These are phyloP conservation scores for Hypothenemus hampei DNA, from an alignment of 1,140 invertebrate species.

Conservation along the genomic window DNA sequence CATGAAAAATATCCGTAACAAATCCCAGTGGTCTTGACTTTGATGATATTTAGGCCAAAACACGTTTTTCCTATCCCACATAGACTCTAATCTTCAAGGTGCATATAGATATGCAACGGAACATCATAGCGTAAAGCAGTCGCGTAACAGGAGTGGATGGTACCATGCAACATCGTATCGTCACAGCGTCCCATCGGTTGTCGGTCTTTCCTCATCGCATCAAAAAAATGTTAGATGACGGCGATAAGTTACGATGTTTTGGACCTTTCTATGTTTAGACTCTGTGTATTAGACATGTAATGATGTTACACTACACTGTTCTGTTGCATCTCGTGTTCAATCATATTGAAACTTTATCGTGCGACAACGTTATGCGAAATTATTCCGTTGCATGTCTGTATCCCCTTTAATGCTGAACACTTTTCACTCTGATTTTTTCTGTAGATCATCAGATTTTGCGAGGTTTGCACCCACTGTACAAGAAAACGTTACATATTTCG, in stretches of 20 bases:
- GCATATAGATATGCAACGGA: not conserved
- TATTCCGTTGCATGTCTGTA: not conserved
- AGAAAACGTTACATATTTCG: slow-evolving; percentile 14
- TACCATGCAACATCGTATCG: not conserved
- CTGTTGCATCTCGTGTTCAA: too few relatives aligned
- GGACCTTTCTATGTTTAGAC: not conserved
- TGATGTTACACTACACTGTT: not conserved
- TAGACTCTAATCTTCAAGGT: not conserved
- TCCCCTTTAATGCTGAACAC: not conserved
- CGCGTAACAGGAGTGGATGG: not conserved
- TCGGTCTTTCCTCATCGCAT: too few relatives aligned
- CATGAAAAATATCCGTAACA: not conserved
- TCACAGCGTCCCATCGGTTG: too few relatives aligned
- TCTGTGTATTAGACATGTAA: not conserved
- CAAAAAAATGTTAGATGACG: too few relatives aligned
- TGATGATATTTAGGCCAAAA: not conserved
- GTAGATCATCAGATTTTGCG: not conserved
- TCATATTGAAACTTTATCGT: not conserved
- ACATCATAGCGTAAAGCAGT: not conserved
- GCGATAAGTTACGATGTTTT: not conserved
- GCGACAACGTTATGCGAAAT: not conserved
- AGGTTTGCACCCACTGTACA: slow-evolving; percentile 8
- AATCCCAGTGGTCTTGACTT: not conserved
- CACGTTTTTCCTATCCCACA: not conserved
- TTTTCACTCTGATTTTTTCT: not conserved